Base-by-base conservation (phyloP, 2,797 vertebrate genomes). In the Eidolon dupreanum region DNA sequence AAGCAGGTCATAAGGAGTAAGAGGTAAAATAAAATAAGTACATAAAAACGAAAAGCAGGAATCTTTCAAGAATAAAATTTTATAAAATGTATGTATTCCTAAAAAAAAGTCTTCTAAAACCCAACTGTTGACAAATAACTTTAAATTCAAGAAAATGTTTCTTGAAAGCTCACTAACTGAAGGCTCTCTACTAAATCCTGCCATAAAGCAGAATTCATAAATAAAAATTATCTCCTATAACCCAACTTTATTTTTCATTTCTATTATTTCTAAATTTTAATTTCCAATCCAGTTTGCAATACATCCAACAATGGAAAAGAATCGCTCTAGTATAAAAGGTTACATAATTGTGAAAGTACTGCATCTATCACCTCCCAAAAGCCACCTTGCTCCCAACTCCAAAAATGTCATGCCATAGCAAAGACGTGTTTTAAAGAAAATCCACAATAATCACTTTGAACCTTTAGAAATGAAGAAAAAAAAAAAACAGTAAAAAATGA, bases 261-360 rank as follows among this genome's bases (percentile, higher is more conserved):
- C 71, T 88, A 26, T 70, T 59, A 53, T 89, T 97, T 93, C 51
- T 89, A 88, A 81, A 91, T 78, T 94, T 90, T 84, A 79, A 65
- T 55, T 85, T 94, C 78, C 28, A 87, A 26, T 86, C 83, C 83
- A 73, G 71, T 70, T 85, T 78, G 5, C 55, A 84, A 4, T 46
- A 4, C 11, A 77, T 41, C 15, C 57, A 92, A 82, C 19, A 90
- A 94, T 6, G 28, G 19, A 15, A 5, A 95, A 87, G 24, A 3
- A 22, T 0, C 15, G 20, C 33, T 65, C 68, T 90, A 74, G n/a
- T 51, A 73, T 94, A 85, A 88, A 73, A 4, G 8, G 38, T 61
- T 85, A 86, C 15, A 51, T 15, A 88, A 78, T 0, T 73, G 36
- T 63, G 57, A 87, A 89, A 93, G 26, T 51, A 70, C 1, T 55